Percentiles rank a stretch among this genome's conserved stretches.
Conservation (phyloP, 2,797 vertebrate genomes). For the Artibeus lituratus region DNA sequence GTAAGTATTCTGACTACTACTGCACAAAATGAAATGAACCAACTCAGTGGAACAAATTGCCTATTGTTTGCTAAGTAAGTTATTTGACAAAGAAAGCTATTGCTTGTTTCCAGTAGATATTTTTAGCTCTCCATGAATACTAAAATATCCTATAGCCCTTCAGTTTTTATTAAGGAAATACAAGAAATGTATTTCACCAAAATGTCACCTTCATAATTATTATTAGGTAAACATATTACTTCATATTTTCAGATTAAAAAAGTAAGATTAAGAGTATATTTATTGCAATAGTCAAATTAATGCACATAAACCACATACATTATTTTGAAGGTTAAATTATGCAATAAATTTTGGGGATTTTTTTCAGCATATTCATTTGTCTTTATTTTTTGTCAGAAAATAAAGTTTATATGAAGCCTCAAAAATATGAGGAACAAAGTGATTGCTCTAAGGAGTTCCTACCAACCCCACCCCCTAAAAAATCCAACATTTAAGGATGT, state of each 20-base stretch:
- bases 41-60: neutral
- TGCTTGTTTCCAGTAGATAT: neutral
- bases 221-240: neutral
- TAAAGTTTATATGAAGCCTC: neutral
- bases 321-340: neutral
- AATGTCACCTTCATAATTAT: neutral
- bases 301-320: neutral
- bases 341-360: neutral
- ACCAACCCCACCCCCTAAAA: neutral
- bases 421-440: neutral
- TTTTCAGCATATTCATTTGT: neutral
- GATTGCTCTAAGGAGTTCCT: neutral
- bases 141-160: neutral
- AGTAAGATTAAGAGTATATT: neutral
- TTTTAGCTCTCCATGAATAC: neutral
- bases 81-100: neutral
- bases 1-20: neutral
- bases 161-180: neutral
- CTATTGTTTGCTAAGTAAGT: neutral
- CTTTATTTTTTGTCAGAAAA: neutral
- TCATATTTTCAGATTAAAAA: neutral
- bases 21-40: neutral
- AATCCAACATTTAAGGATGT: neutral
- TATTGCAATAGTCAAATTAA: neutral
- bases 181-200: neutral